These are phyloP conservation scores for Dascyllus trimaculatus DNA, from an alignment of 2,113 vertebrate species.

Conservation along the genomic window DNA sequence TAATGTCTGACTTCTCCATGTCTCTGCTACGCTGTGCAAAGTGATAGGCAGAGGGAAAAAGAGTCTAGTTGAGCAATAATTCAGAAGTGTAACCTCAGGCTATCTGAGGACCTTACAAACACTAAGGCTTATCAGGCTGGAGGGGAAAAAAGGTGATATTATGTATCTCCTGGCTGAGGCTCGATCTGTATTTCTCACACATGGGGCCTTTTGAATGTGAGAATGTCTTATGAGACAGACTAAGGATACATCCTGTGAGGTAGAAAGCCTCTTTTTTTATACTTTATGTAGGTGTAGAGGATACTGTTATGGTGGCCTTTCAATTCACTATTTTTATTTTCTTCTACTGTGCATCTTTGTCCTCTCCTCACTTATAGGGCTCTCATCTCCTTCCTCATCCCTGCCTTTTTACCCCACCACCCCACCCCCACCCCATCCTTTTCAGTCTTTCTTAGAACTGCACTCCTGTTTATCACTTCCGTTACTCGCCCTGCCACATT, in stretches of 20 bases:
- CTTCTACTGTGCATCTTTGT: conserved; percentile 40
- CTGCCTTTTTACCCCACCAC: neutral
- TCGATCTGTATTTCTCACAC: conserved; percentile 27
- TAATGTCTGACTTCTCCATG: conserved; percentile 29
- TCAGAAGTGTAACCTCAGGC: conserved; percentile 56
- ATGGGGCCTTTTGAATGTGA: conserved; percentile 16
- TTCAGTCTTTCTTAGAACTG: conserved; percentile 22
- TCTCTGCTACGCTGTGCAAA: conserved; percentile 40
- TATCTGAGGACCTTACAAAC: conserved; percentile 65
- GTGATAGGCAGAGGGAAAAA: conserved; percentile 33
- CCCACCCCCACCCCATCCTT: neutral
- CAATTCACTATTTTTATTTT: conserved; percentile 22
- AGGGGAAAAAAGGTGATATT: conserved; percentile 53
- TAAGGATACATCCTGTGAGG: neutral
- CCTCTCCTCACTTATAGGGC: conserved; percentile 28
- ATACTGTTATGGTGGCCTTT: neutral
- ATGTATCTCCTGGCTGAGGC: conserved; percentile 48
- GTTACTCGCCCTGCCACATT: conserved; percentile 25
- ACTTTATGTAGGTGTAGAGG: conserved; percentile 32
- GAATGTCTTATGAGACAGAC: conserved; percentile 15
- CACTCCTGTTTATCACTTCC: conserved; percentile 53
- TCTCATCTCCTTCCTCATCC: conserved; percentile 19
- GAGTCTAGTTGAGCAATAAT: conserved; percentile 51
- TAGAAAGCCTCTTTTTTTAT: neutral
- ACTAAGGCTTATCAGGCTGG: conserved; percentile 37